A percentile compares a stretch with the other conserved stretches of the same genome.
Conservation (phyloP, 2,113 vertebrate genomes). For the Paralichthys olivaceus region DNA sequence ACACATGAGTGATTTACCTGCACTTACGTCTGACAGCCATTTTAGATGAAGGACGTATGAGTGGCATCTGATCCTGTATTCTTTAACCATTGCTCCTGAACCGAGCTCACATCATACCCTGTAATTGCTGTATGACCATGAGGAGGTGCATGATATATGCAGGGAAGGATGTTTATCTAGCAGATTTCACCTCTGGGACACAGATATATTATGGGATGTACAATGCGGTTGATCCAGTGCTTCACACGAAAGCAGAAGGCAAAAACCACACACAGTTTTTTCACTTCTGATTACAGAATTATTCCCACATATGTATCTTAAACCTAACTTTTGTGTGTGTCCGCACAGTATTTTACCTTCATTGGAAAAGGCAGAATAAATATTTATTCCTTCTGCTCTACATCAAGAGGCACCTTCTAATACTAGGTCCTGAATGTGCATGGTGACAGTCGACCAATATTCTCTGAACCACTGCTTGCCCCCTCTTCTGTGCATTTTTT, state of each 20-base stretch:
- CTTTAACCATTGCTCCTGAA: conserved; percentile 50
- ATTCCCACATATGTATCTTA: background rate
- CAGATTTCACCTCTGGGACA: conserved; percentile 46
- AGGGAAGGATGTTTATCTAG: conserved; percentile 56
- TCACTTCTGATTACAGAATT: background rate
- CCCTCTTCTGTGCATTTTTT: conserved; percentile 39
- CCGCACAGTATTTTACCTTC: background rate
- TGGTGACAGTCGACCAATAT: conserved; percentile 45
- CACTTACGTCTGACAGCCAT: conserved; percentile 74
- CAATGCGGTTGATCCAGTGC: conserved; percentile 8
- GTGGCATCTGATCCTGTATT: conserved; percentile 68
- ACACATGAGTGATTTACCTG: conserved; percentile 82
- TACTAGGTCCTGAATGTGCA: background rate
- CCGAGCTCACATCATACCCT: conserved; percentile 25
- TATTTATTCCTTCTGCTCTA: conserved; percentile 5
- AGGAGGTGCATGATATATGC: conserved; percentile 31
- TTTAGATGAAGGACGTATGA: conserved; percentile 71
- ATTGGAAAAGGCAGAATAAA: background rate
- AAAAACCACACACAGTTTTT: conserved; percentile 3
- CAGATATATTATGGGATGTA: conserved; percentile 31
- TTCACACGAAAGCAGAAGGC: background rate
- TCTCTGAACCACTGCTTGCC: conserved; percentile 43
- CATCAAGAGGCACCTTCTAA: conserved; percentile 20
- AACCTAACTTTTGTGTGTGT: background rate
- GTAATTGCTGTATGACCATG: conserved; percentile 58